Conservation (phyloP, 2,888 invertebrate species). For the Meliscaeva auricollis region DNA sequence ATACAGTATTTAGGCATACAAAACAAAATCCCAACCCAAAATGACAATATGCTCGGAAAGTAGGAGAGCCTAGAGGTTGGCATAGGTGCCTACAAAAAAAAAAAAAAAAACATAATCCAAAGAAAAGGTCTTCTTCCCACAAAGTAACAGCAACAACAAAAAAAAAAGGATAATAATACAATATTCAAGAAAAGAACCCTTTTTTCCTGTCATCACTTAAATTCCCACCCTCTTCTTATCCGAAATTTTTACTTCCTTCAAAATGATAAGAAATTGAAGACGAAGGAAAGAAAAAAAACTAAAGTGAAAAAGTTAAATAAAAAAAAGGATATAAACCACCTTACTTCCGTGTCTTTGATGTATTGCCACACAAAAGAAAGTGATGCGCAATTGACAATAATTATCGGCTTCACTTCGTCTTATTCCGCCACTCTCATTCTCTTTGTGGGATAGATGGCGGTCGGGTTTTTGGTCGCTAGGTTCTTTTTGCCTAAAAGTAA, state of each 20-base stretch:
- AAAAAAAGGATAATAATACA: conserved; percentile 28
- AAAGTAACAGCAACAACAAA: not conserved
- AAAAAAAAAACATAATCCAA: not conserved
- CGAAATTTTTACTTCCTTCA: not conserved
- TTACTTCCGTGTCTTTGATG: conserved; percentile 65
- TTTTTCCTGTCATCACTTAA: conserved; percentile 25
- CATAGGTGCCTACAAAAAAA: not conserved
- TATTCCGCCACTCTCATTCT: not conserved
- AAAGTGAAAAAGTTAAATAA: not conserved
- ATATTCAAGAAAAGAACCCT: conserved; percentile 20
- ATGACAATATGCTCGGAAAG: conserved; percentile 9
- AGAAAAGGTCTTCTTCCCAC: not conserved
- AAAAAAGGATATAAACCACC: conserved; percentile 23
- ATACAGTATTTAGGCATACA: conserved; percentile 8
- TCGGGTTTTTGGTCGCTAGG: not conserved
- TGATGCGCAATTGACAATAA: conserved; percentile 74
- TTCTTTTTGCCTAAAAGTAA: conserved; percentile 39
- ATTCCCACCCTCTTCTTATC: conserved; percentile 9
- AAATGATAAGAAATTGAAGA: conserved; percentile 1
- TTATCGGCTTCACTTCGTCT: conserved; percentile 61
- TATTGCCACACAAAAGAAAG: conserved; percentile 61
- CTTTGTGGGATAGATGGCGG: too few species aligned
- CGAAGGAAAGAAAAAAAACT: too few species aligned
- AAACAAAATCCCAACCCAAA: conserved; percentile 1
- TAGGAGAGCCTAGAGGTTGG: not conserved